Percentiles rank a stretch among this genome's conserved stretches.
Evolutionary conservation across 1,140 invertebrate species (phyloP).

Genomic region (Ceratosolen solmsi): DNA sequence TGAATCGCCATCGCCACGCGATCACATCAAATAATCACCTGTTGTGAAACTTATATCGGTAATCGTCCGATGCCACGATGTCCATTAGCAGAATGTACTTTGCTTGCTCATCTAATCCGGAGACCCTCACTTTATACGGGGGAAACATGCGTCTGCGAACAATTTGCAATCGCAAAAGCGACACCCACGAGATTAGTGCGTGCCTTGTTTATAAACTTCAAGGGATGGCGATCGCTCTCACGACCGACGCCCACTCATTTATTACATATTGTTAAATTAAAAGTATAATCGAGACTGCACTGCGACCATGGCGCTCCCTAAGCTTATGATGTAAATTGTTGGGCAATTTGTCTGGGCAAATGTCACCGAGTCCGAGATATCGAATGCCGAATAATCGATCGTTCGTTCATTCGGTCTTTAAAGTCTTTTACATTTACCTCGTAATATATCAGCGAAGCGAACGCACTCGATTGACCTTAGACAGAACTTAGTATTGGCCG

Average conservation of each 20-base stretch:
- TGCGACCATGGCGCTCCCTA: slow-evolving; percentile 28
- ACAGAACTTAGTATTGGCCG: too few relatives aligned
- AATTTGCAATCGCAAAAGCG: slow-evolving; percentile 62
- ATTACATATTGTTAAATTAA: not conserved
- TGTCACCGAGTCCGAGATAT: too few relatives aligned
- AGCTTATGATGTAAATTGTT: slow-evolving; percentile 24
- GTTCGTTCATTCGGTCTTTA: too few relatives aligned
- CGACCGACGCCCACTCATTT: too few relatives aligned
- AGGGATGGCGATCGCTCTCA: too few relatives aligned
- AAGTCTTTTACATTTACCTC: too few relatives aligned
- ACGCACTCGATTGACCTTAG: too few relatives aligned
- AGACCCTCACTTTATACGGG: slow-evolving; percentile 96
- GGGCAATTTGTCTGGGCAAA: not conserved
- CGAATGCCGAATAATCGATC: too few relatives aligned
- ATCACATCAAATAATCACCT: slow-evolving; percentile 78
- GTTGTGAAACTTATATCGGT: slow-evolving; percentile 99
- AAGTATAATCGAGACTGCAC: not conserved
- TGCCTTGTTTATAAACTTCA: not conserved
- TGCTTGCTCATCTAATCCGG: slow-evolving; percentile 95
- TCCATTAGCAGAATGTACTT: slow-evolving; percentile 98
- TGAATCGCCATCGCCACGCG: not conserved
- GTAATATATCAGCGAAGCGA: too few relatives aligned
- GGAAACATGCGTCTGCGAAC: slow-evolving; percentile 95
- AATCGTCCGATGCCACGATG: slow-evolving; percentile 97
- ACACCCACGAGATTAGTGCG: slow-evolving; percentile 55